These are phyloP conservation scores for Garra rufa DNA, from an alignment of 2,113 vertebrate species.

Conservation along the genomic window DNA sequence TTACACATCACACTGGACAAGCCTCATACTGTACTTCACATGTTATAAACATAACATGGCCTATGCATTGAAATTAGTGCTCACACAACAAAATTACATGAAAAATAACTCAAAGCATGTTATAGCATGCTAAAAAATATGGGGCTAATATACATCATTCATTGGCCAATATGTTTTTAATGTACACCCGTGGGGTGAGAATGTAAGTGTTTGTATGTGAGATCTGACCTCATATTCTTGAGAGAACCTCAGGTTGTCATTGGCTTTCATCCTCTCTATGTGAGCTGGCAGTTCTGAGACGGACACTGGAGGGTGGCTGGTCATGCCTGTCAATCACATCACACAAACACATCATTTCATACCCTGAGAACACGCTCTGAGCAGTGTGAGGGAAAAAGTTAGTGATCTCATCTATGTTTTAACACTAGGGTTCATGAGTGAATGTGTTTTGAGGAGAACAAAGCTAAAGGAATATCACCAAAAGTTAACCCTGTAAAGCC, in stretches of 20 bases:
- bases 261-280: slow-evolving; percentile 95
- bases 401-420: background rate
- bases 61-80: background rate
- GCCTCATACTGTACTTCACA: background rate
- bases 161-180: background rate
- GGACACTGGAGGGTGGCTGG: slow-evolving; percentile 91
- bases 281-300: slow-evolving; percentile 94
- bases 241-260: slow-evolving; percentile 98
- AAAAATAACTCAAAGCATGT: background rate
- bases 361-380: background rate
- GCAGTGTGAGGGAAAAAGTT: slow-evolving; percentile 8
- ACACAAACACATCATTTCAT: background rate
- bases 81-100: background rate
- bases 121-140: background rate
- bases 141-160: background rate
- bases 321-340: slow-evolving; percentile 54
- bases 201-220: background rate
- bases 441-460: background rate
- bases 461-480: background rate
- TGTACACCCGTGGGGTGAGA: background rate
- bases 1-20: slow-evolving; percentile 9
- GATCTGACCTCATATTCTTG: slow-evolving; percentile 95
- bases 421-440: background rate
- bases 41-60: background rate
- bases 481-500: background rate